Evolutionary conservation across 2,797 vertebrate species (phyloP).

Genomic region (Zalophus californianus): DNA sequence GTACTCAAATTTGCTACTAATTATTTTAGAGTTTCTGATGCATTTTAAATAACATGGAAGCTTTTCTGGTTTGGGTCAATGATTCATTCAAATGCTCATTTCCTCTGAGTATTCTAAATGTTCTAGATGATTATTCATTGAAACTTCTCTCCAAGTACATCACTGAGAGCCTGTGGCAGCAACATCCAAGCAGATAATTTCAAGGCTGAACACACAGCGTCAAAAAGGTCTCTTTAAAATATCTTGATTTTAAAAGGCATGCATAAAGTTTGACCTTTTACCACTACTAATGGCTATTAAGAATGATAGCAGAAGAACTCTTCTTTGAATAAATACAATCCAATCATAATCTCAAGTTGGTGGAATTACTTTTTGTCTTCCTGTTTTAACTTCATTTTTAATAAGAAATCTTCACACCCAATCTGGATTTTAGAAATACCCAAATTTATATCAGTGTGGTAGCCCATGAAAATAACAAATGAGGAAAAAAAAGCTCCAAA

Average conservation of each 20-base stretch:
- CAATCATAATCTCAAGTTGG: neutral
- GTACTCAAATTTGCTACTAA: neutral
- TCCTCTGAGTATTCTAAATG: constrained; percentile 45
- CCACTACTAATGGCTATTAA: neutral
- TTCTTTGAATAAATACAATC: constrained; percentile 25
- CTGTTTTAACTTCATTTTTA: constrained; percentile 44
- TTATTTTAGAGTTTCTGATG: constrained; percentile 23
- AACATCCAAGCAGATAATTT: constrained; percentile 9
- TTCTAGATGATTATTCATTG: constrained; percentile 43
- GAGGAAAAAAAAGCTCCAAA: neutral
- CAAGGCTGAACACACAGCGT: constrained; percentile 54
- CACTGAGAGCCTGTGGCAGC: neutral
- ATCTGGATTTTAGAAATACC: constrained; percentile 20
- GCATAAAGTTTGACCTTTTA: neutral
- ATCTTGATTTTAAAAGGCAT: constrained; percentile 44
- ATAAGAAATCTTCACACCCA: neutral
- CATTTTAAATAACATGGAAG: constrained; percentile 19
- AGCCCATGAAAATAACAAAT: neutral
- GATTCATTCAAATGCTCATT: constrained; percentile 65
- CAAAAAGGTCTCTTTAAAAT: neutral
- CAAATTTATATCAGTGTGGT: constrained; percentile 3
- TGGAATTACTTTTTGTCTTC: neutral
- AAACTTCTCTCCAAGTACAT: constrained; percentile 33
- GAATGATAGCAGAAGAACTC: neutral
- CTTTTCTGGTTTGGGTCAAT: constrained; percentile 44